Evolutionary conservation across 2,797 vertebrate genomes (phyloP), one percentile per base, ranked within the genome.

Genomic region (Sciurus carolinensis): DNA sequence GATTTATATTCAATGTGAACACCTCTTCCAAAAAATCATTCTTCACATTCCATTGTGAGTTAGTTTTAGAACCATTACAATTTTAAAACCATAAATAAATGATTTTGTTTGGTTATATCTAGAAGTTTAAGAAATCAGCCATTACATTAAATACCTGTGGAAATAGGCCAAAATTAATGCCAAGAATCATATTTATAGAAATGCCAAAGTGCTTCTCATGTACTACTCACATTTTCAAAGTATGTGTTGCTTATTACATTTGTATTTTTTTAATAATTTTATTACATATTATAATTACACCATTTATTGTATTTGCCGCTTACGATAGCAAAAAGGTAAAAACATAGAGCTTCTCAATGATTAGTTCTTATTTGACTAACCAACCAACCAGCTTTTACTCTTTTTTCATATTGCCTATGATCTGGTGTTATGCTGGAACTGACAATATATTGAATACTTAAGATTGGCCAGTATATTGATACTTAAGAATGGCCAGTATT

Each of bases 21-120:
- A 5, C 36, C 5, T 18, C 1, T 4, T 8, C 18, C 36, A 30
- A 59, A 59, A 54, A 72, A 33, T 57, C 52, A 84, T 73, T 93
- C 15, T 80, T 80, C 52, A 66, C 20, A 39, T 90, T 87, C 33
- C 64, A 8, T 52, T 93, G 14, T 81, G 83, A 9, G 17, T 66
- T 93, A 24, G 52, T 80, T 95, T 93, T 82, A 64, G 50, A 36
- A 52, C n/a, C 15, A 69, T 89, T 87, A 52, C 15, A 66, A 18
- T 64, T 69, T 94, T 87, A 93, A 91, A 96, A 66, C 54, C 79
- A 73, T 75, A 87, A 71, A 15, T 75, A 90, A 92, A 47, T 91
- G 14, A 73, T 85, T 95, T 87, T 85, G 36, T 87, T 95, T 96
- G 39, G 30, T 24, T 92, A 7, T 72, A 50, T 90, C 14, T 33